Evolutionary conservation across 2,797 vertebrate species (phyloP).

Genomic region (Chrysocyon brachyurus): DNA sequence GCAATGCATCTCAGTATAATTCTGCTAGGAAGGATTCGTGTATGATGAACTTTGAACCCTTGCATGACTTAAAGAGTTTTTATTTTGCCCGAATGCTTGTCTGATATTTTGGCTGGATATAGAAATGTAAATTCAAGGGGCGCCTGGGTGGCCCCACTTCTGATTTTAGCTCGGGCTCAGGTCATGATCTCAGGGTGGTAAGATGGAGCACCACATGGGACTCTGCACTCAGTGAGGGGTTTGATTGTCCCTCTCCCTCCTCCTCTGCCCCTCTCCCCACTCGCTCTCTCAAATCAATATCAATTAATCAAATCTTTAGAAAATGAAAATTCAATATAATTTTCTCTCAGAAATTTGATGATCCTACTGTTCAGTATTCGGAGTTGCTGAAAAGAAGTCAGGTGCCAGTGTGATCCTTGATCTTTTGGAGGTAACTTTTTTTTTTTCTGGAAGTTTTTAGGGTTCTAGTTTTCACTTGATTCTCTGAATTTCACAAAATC

Average conservation of each 20-base stretch:
- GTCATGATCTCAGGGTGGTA: neutral
- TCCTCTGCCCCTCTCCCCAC: neutral
- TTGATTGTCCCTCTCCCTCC: neutral
- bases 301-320: neutral
- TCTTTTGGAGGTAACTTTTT: neutral
- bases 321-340: neutral
- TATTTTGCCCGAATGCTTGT: neutral
- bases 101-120: neutral
- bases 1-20: neutral
- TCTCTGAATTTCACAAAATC: neutral
- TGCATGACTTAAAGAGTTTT: neutral
- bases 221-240: neutral
- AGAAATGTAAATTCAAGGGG: neutral
- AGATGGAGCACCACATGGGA: neutral
- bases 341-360: neutral
- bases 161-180: neutral
- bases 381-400: neutral
- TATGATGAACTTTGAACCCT: neutral
- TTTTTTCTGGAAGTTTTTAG: neutral
- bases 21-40: neutral
- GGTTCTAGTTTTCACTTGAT: neutral
- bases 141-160: fast-evolving
- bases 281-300: neutral
- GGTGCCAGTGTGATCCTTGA: neutral
- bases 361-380: neutral